A percentile compares a stretch with the other conserved stretches of the same genome.
These are phyloP conservation scores for Cinclus mexicanus DNA, from an alignment of 2,113 vertebrate genomes.

Conservation along the genomic window DNA sequence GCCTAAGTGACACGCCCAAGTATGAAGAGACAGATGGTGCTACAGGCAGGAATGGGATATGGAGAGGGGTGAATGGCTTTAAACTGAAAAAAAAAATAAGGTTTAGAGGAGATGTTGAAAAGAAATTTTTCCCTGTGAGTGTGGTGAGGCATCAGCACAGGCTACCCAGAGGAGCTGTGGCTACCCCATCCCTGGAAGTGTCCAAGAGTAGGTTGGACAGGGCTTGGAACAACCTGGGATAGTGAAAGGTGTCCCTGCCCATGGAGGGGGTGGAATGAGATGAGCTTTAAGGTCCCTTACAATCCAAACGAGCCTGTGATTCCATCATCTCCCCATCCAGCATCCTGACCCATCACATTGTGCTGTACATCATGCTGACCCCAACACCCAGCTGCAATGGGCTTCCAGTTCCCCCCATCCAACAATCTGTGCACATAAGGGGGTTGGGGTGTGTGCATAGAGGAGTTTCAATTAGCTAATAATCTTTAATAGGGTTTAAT, in stretches of 20 bases:
- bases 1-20: background rate
- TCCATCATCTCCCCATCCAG: background rate
- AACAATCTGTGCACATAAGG: background rate
- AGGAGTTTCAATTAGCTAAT: conserved; percentile 57
- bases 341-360: background rate
- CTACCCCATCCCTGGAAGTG: background rate
- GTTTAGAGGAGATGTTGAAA: background rate
- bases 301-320: background rate
- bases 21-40: accelerated
- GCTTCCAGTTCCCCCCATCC: background rate
- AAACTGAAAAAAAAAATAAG: background rate
- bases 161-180: background rate
- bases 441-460: background rate
- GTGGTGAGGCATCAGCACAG: background rate
- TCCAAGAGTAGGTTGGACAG: accelerated
- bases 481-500: conserved; percentile 57
- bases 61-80: background rate
- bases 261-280: background rate
- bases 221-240: background rate
- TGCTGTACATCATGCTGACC: accelerated
- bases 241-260: background rate
- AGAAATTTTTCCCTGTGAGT: background rate
- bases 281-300: background rate
- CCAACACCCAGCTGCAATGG: background rate
- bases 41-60: background rate